Evolutionary conservation across 1,140 invertebrate species (phyloP), one percentile per base, ranked within the genome.

Genomic region (Atopsyche davidsoni): DNA sequence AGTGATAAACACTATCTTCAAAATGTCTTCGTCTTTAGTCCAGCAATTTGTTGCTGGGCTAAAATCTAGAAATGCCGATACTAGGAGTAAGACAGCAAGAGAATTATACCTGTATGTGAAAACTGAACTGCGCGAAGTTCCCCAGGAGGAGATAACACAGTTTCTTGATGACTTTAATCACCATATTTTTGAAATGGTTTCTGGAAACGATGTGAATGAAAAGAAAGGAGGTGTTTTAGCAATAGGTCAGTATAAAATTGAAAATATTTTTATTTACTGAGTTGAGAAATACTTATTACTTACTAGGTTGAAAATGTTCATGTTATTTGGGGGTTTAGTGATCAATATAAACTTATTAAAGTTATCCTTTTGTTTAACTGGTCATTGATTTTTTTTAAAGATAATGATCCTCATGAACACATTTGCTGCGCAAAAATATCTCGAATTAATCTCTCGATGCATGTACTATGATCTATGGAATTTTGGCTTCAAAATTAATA

Each of bases 131-230:
- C 79, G 91, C 10, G 93, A 96, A 70, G 85, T 91, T 25, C 86
- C 91, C n/a, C 79, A 86, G 36, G 93, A 96, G 62, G 91, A 96
- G 62, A 79, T 95, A 43, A 86, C 85, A 14, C 72, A 79, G 19
- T 96, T 97, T 64, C 85, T 97, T 68, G 93, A 97, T 66, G 89
- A 94, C 49, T 95, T 97, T 62, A 95, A 96, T 66, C 87, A 93
- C 67, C 87, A 95, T 60, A 96, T 97, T 51, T 92, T 92, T 69
- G 89, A 94, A 65, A 93, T 97, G 92, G 90, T 96, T 1, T 92
- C 89, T 3, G 89, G 88, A 53, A 82, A 83, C 19, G 93, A 97
- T 69, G 81, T 89, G 13, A 91, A 92, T 72, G 93, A 97, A 64
- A 94, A 92, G 62, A 96, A 96, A 69, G 94, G 93, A 36, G 94